These are phyloP conservation scores for Apis cerana DNA, from an alignment of 1,140 invertebrate species.

Conservation along the genomic window DNA sequence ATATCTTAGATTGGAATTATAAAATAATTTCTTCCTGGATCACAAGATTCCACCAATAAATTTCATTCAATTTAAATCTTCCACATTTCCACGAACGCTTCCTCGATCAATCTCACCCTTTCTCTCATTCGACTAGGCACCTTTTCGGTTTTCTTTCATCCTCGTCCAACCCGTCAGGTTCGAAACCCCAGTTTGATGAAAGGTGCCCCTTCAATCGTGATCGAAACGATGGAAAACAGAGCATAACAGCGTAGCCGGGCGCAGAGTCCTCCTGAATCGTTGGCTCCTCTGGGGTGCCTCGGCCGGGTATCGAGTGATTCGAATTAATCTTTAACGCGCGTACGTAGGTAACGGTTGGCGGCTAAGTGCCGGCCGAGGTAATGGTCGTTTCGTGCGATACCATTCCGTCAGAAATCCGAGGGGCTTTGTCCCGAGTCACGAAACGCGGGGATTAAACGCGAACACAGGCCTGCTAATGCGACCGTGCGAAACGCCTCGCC, in stretches of 20 bases:
- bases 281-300: neutral
- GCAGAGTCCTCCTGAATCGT: neutral
- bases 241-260: neutral
- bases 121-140: neutral
- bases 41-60: no score
- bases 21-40: no score
- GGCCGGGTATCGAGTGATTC: constrained; percentile 56
- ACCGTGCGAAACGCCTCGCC: constrained; percentile 63
- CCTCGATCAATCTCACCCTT: no score
- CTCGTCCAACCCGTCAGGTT: neutral
- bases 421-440: constrained; percentile 80
- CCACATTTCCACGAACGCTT: no score
- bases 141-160: neutral
- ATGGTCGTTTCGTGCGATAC: constrained; percentile 80
- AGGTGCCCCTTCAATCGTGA: neutral
- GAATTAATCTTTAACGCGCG: constrained; percentile 63
- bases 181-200: neutral
- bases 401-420: constrained; percentile 80
- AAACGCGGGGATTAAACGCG: constrained; percentile 79
- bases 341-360: constrained; percentile 54
- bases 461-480: constrained; percentile 74
- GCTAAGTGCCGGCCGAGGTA: constrained; percentile 74
- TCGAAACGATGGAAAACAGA: neutral
- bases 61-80: no score
- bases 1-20: no score